Evolutionary conservation across 2,888 invertebrate species (phyloP), one percentile per base, ranked within the genome.

Genomic region (Drosophila barbarae): DNA sequence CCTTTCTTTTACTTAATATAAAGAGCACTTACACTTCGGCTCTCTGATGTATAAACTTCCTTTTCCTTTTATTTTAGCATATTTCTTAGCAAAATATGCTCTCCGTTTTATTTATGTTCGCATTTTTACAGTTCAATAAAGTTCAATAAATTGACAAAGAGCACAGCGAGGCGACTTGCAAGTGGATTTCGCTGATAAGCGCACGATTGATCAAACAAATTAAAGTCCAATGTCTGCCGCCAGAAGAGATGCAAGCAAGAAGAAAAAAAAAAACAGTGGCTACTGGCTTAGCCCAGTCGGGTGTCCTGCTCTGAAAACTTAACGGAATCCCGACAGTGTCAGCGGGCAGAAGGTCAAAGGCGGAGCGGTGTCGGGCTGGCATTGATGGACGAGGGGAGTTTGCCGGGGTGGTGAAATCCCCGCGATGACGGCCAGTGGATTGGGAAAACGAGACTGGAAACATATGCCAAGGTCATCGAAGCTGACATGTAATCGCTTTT

Each of bases 61-160:
- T 47, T 28, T 55, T 61, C 30, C 54, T 54, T 47, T 54, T 54
- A 46, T 38, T 59, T 44, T 4, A 32, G n/a, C 46, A 44, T 30
- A 28, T 15, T 38, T 53, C 38, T 36, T 52, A 35, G 23, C 46
- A 46, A 36, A 46, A 36, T 36, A 38, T 55, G 36, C 41, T 26
- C 30, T 30, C 7, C 44, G 26, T 46, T 69, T 61, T 67, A 47
- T 69, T 76, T 76, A 53, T 57, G 59, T 30, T 50, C 60, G 42
- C 52, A 42, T 65, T 74, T 82, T 77, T 77, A 75, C 81, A 81
- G 78, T 69, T 67, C 69, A 81, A 77, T 81, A 81, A 76, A 76
- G 77, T 79, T 74, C 71, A 84, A 84, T 79, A 82, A 79, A 82
- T 72, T 59, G 36, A 51, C 47, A 32, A 68, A 23, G 42, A 34